Conservation (phyloP, 1,140 invertebrate species). For the Dryas iulia region DNA sequence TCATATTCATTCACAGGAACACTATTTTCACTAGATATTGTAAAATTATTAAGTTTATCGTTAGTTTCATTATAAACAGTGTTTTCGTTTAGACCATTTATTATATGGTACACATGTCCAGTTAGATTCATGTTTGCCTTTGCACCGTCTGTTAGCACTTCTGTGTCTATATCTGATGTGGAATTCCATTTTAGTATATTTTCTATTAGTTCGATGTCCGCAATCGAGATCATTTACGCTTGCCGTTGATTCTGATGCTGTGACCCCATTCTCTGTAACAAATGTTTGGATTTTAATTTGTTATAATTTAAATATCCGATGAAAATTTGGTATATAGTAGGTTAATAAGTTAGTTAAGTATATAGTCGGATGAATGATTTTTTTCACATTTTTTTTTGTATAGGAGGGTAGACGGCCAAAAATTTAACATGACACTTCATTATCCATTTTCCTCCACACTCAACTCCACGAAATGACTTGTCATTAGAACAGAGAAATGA, state of each 20-base stretch:
- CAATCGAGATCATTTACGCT: constrained; percentile 54
- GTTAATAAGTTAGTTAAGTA: no score
- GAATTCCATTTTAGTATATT: constrained; percentile 58
- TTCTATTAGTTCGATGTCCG: constrained; percentile 42
- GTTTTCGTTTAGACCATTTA: constrained; percentile 37
- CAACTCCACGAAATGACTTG: no score
- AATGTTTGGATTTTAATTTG: constrained; percentile 24
- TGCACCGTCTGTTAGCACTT: constrained; percentile 47
- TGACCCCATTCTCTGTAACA: constrained; percentile 59
- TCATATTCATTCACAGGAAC: constrained; percentile 47
- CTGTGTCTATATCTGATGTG: constrained; percentile 40
- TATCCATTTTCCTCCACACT: no score
- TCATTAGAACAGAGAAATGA: no score
- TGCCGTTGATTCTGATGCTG: constrained; percentile 13
- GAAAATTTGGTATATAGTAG: no score
- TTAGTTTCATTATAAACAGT: constrained; percentile 31
- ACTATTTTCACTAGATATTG: constrained; percentile 31
- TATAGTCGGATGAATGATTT: no score
- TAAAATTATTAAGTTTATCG: constrained; percentile 26
- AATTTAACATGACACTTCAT: no score
- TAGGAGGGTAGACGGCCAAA: no score
- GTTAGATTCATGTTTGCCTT: constrained; percentile 47
- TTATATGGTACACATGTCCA: constrained; percentile 44
- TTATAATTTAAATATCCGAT: no score
- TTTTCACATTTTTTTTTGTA: no score